Percentiles rank a stretch among this genome's conserved stretches.
These are phyloP conservation scores for Ploceus nigricollis DNA, from an alignment of 2,113 vertebrate genomes.

Conservation along the genomic window DNA sequence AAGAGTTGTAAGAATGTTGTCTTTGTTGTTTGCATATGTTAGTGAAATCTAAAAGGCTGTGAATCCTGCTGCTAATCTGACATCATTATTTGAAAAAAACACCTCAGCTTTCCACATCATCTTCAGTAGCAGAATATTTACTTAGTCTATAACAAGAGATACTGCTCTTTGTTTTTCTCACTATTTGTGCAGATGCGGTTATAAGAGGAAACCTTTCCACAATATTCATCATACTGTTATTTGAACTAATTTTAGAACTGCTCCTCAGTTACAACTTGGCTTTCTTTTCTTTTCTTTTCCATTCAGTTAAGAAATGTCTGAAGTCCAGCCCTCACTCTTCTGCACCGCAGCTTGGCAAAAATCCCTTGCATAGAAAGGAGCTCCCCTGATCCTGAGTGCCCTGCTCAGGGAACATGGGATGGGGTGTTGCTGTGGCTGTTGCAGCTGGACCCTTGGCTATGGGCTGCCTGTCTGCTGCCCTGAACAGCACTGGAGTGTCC, in stretches of 20 bases:
- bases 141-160: neutral
- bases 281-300: neutral
- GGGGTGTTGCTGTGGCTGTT: fast-evolving
- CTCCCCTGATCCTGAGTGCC: neutral
- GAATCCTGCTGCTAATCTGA: neutral
- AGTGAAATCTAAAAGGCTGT: neutral
- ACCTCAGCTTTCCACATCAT: neutral
- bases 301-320: neutral
- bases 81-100: neutral
- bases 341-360: neutral
- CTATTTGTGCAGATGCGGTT: neutral
- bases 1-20: neutral
- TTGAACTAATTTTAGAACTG: neutral
- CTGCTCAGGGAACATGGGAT: neutral
- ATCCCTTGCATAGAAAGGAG: neutral
- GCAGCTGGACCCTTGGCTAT: neutral
- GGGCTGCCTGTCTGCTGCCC: neutral
- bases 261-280: neutral
- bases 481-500: neutral
- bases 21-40: neutral
- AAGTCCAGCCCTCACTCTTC: neutral
- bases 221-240: neutral
- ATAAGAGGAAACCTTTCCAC: neutral
- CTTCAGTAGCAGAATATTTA: neutral
- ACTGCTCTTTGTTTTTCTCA: neutral